A percentile compares a stretch with the other conserved stretches of the same genome.
These are phyloP conservation scores for Stratiomys singularior DNA, from an alignment of 2,888 invertebrate genomes.

Conservation along the genomic window DNA sequence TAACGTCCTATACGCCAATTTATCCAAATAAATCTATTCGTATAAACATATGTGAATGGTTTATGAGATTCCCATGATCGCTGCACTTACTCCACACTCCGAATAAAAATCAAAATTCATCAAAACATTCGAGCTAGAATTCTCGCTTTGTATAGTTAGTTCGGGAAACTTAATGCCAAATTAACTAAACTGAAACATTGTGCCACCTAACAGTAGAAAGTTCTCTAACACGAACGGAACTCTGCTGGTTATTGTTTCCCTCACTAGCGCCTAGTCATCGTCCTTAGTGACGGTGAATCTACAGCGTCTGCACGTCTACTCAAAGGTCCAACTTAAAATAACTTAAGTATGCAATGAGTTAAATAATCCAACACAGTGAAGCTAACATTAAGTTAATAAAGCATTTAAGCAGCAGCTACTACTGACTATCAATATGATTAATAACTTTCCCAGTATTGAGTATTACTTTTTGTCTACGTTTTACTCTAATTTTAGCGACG, in stretches of 20 bases:
- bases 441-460: conserved; percentile 16
- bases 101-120: not conserved
- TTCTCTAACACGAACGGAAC: conserved; percentile 27
- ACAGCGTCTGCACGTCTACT: conserved; percentile 26
- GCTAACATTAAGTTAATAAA: conserved; percentile 34
- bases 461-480: conserved; percentile 22
- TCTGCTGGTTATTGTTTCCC: conserved; percentile 21
- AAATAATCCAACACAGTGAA: not conserved
- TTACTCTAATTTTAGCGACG: conserved; percentile 5
- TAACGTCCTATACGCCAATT: not conserved
- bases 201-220: not conserved
- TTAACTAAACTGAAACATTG: conserved; percentile 43
- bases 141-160: conserved; percentile 13
- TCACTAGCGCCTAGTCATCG: not conserved
- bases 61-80: conserved; percentile 6
- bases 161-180: conserved; percentile 15
- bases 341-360: conserved; percentile 43
- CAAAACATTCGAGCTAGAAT: conserved; percentile 18
- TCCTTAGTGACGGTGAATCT: not conserved
- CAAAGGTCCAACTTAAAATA: conserved; percentile 32
- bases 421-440: not conserved
- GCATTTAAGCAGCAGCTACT: conserved; percentile 22
- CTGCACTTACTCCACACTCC: not conserved
- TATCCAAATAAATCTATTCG: not conserved
- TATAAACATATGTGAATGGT: not conserved